Base-by-base conservation (phyloP, 2,888 invertebrate genomes). In the Panopea generosa region DNA sequence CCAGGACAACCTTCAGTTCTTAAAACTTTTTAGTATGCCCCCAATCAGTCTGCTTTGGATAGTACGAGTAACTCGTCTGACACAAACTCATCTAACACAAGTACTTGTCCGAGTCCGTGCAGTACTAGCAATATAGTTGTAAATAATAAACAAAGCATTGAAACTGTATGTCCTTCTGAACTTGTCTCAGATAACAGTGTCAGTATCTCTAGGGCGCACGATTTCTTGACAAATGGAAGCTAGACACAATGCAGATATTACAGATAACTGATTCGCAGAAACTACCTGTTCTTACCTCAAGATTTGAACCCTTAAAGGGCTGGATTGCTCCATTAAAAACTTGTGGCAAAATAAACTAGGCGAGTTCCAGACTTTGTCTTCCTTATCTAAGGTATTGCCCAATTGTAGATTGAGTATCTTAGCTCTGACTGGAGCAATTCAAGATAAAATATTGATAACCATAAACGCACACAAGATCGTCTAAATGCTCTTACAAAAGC, bases 391-490 rank as follows among this genome's bases (percentile, higher is more conserved):
- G 16, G 27, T 53, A 40, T 22, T 22, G 59, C 22, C 43, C 43
- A 20, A 16, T 16, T 2, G 6, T 59, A 20, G 43, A 43, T 24
- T 43, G 45, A 6, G 59, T 59, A 2, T 59, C 26, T 45, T 59
- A 45, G n/a, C 20, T 26, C 45, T 16, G 59, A 59, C 43, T 59
- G 43, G 59, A 59, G 59, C 45, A 59, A 59, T 43, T 43, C 59
- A 38, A 59, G 22, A 59, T 45, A 26, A 43, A 24, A 45, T 43
- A n/a, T 59, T 45, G 24, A 43, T 24, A 18, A 16, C 2, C 59
- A 59, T 20, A 45, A 7, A 24, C 1, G 11, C 6, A 45, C 59
- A 43, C 43, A 43, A 45, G 59, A 45, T 1, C 59, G 45, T 24
- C 4, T 24, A 4, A 20, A 59, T 26, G 45, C 59, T 14, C 18